Base-by-base conservation (phyloP, 2,113 vertebrate genomes). In the Melanocharis versteri region DNA sequence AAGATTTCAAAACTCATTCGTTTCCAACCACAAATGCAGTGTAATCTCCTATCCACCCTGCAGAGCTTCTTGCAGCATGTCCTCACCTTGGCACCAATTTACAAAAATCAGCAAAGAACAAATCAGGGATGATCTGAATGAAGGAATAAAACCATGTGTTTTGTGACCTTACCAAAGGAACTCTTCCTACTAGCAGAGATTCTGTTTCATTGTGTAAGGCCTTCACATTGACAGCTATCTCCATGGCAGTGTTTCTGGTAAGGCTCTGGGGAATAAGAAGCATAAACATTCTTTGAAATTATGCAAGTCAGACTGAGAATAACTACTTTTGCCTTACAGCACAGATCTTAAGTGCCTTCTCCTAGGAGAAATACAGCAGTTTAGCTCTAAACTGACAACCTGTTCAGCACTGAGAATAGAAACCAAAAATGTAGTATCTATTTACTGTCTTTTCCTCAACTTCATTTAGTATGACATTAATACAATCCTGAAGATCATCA, bases 131-230 rank as follows among this genome's bases (percentile, higher is more conserved):
- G 28, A 51, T 28, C 9, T 42, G 37, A 76, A 77, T 42, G 54
- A 89, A 31, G 50, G 61, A 89, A 53, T 60, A 86, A 84, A 90
- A 3, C 6, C 6, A 21, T 1, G 22, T 48, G n/a, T 85, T 73
- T 87, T 78, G 23, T 81, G 89, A 87, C 92, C 98, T 98, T 98
- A 99, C 99, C 99, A 99, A 96, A 95, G 99, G 99, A 91, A 99
- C 98, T 87, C 98, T 98, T 86, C 99, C 99, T 71, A 99, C 96
- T 40, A 99, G 98, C 27, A 99, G 98, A 40, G 99, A 99, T 86
- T 99, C 99, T 0, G 99, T 99, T 97, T 99, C 99, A 13, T 99
- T 99, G 97, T 99, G 98, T 15, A 99, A 97, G 13, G 99, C 99
- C 96, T 99, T 99, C 97, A 99, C 98, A 11, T 98, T 99, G 96